A percentile compares a stretch with the other conserved stretches of the same genome.
Conservation (phyloP, 2,888 invertebrate genomes). For the Lasioglossum marginatum region DNA sequence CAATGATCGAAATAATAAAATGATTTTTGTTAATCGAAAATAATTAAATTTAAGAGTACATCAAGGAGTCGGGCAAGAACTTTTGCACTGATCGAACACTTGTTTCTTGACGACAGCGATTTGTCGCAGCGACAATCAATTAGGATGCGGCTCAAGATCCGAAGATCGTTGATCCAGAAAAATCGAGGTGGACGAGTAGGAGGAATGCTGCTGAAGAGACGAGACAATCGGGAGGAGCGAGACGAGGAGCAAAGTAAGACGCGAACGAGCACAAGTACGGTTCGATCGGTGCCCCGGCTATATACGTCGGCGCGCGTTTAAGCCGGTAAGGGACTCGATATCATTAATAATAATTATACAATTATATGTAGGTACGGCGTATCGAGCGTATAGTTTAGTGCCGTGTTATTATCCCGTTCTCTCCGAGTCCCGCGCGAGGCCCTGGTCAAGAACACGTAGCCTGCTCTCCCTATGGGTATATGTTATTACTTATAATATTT, state of each 20-base stretch:
- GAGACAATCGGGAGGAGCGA: neutral
- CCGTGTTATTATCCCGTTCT: constrained; percentile 84
- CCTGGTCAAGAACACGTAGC: constrained; percentile 59
- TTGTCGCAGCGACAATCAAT: neutral
- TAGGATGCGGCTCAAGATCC: neutral
- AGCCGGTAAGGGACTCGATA: constrained; percentile 82
- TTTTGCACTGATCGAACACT: no score
- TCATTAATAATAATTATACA: constrained; percentile 85
- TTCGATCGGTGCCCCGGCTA: constrained; percentile 52
- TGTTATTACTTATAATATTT: constrained; percentile 85
- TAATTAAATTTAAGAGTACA: no score
- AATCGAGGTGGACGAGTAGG: neutral
- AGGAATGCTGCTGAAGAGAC: neutral
- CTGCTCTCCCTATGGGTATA: constrained; percentile 76
- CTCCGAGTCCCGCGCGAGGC: constrained; percentile 75
- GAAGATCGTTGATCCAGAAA: neutral
- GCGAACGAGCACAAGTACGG: constrained; percentile 53
- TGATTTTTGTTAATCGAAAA: no score
- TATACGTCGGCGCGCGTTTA: constrained; percentile 78
- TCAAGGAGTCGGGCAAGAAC: no score
- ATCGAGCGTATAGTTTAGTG: constrained; percentile 84
- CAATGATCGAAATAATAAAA: no score
- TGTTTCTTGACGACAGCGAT: neutral
- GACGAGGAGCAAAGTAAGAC: constrained; percentile 64
- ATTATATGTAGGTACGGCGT: constrained; percentile 83